A percentile compares a stretch with the other conserved stretches of the same genome.
These are phyloP conservation scores for Macroglossus sobrinus DNA, from an alignment of 2,113 vertebrate species.

Conservation along the genomic window DNA sequence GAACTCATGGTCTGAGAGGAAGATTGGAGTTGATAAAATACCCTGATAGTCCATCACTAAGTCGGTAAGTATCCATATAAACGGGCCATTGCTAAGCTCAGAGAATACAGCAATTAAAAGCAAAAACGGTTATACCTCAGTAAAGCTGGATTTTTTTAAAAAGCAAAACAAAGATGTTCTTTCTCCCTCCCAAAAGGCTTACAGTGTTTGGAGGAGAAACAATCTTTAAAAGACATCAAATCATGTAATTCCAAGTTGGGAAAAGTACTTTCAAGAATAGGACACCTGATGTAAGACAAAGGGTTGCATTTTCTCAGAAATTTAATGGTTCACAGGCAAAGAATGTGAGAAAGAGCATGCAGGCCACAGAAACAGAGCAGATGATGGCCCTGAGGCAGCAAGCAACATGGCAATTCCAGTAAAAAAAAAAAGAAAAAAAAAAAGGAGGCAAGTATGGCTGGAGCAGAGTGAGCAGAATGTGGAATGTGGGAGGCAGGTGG, in stretches of 20 bases:
- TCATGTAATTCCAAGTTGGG: background rate
- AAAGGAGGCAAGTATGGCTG: background rate
- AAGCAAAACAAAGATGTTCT: background rate
- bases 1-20: background rate
- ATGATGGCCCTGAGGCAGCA: background rate
- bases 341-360: no score
- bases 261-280: background rate
- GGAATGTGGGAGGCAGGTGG: background rate
- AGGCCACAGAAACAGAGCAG: background rate
- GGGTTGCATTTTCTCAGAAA: background rate
- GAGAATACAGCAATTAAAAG: background rate
- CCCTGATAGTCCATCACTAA: background rate
- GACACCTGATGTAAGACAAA: background rate
- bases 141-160: background rate
- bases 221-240: background rate
- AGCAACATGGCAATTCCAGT: background rate
- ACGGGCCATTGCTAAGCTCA: background rate
- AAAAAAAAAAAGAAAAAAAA: background rate
- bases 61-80: background rate
- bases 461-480: background rate
- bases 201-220: background rate
- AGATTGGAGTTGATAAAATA: background rate
- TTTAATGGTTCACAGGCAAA: background rate
- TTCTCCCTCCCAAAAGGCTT: background rate
- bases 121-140: background rate